Evolutionary conservation across 2,113 vertebrate genomes (phyloP).

Genomic region (Rhynchomys soricoides): DNA sequence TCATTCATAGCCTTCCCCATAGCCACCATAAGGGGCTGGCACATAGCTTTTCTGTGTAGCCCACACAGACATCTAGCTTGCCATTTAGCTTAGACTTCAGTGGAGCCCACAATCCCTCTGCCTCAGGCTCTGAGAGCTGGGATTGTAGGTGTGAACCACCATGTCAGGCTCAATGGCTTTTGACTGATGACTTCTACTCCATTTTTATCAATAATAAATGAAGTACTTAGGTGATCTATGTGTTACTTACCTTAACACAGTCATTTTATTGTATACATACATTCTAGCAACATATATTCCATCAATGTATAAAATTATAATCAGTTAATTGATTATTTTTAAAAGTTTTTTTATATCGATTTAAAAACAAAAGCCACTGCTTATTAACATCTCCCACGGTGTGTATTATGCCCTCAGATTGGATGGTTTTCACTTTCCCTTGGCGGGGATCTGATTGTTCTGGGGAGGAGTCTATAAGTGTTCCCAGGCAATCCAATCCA

Average conservation of each 20-base stretch:
- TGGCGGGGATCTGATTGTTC: not conserved
- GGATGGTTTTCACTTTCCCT: not conserved
- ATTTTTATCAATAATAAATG: not conserved
- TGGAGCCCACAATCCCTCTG: too few relatives aligned
- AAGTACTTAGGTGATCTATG: not conserved
- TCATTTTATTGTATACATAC: not conserved
- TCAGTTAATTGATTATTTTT: not conserved
- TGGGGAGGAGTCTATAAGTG: not conserved
- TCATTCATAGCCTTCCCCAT: not conserved
- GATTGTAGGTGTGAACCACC: not conserved
- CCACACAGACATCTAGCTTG: not conserved
- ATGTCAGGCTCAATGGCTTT: not conserved
- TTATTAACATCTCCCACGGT: not conserved
- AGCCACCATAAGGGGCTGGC: not conserved
- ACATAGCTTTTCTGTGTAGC: not conserved
- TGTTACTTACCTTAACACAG: not conserved
- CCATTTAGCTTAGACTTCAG: too few relatives aligned
- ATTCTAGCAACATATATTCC: not conserved
- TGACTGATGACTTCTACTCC: not conserved
- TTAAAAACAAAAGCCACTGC: too few relatives aligned
- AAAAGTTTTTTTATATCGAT: not conserved
- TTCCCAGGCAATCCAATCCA: not conserved
- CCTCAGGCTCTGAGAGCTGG: not conserved
- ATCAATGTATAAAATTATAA: not conserved
- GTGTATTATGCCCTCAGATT: not conserved